phyloP scores from a whole-genome alignment of 2,888 invertebrate genomes.

The Leucoma salicis region DNA sequence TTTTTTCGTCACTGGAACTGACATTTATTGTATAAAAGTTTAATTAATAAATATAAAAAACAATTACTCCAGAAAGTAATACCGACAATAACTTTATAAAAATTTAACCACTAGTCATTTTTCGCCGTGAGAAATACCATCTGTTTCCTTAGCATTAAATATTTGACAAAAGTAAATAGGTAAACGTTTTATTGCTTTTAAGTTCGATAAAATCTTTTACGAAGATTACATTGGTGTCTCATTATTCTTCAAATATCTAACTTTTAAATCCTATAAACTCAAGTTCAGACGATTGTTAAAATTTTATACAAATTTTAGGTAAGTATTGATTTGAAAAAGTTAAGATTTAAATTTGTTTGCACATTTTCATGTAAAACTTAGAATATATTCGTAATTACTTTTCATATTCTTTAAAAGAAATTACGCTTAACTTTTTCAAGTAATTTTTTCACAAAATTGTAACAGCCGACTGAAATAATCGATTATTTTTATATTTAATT shows the following conservation, averaged over 20 bases:
- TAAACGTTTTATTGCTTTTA: constrained; percentile 52
- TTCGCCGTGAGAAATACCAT: not conserved
- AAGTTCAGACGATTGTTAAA: constrained; percentile 37
- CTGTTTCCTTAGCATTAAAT: constrained; percentile 19
- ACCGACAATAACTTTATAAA: no score
- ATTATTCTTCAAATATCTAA: constrained; percentile 35
- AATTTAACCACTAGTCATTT: no score
- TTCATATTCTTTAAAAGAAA: not conserved
- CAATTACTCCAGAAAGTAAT: no score
- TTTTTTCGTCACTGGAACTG: no score
- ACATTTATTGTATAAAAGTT: no score
- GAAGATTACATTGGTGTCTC: constrained; percentile 49
- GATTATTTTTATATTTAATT: constrained; percentile 39
- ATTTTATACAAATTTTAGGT: constrained; percentile 13
- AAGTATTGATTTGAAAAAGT: not conserved
- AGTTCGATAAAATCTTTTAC: constrained; percentile 39
- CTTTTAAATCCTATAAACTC: constrained; percentile 34
- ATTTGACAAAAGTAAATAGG: constrained; percentile 20
- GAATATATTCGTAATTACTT: not conserved
- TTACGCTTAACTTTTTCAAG: not conserved
- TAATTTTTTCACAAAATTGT: constrained; percentile 15
- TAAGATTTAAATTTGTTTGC: not conserved
- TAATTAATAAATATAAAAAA: no score
- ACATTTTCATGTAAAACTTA: not conserved
- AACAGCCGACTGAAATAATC: constrained; percentile 35